These are phyloP conservation scores for Callaeas wilsoni DNA, from an alignment of 2,113 vertebrate genomes.

Conservation along the genomic window DNA sequence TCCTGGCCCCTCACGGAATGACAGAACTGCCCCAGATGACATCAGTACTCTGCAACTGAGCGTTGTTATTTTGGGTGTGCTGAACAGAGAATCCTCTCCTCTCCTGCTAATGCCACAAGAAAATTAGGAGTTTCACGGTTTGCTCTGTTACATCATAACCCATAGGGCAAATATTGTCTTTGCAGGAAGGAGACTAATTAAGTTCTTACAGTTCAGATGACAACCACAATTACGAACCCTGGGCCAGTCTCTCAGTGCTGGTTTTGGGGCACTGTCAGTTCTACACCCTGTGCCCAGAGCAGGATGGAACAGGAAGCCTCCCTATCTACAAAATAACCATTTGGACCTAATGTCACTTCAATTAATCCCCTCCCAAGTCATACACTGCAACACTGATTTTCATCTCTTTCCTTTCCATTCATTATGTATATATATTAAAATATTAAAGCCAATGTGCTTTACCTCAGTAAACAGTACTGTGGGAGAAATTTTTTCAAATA, in stretches of 20 bases:
- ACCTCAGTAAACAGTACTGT: not conserved
- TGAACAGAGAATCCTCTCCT: not conserved
- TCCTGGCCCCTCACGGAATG: not conserved
- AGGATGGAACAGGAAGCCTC: not conserved
- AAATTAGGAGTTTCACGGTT: not conserved
- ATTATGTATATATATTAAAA: slow-evolving; percentile 10
- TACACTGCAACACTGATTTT: not conserved
- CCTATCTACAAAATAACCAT: not conserved
- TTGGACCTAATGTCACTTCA: not conserved
- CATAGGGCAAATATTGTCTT: not conserved
- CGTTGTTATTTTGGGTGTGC: not conserved
- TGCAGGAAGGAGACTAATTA: not conserved
- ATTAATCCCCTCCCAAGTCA: not conserved
- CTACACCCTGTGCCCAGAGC: not conserved
- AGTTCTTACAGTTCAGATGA: not conserved
- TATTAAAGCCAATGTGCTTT: not conserved
- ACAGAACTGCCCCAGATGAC: fast-evolving
- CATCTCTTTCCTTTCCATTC: not conserved
- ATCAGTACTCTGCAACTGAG: not conserved
- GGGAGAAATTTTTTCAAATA: not conserved
- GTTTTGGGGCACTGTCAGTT: not conserved
- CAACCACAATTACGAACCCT: not conserved
- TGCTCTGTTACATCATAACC: not conserved
- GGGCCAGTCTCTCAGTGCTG: not conserved
- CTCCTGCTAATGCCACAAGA: not conserved